Conservation (phyloP, 2,797 vertebrate species). For the Halcyon badia region DNA sequence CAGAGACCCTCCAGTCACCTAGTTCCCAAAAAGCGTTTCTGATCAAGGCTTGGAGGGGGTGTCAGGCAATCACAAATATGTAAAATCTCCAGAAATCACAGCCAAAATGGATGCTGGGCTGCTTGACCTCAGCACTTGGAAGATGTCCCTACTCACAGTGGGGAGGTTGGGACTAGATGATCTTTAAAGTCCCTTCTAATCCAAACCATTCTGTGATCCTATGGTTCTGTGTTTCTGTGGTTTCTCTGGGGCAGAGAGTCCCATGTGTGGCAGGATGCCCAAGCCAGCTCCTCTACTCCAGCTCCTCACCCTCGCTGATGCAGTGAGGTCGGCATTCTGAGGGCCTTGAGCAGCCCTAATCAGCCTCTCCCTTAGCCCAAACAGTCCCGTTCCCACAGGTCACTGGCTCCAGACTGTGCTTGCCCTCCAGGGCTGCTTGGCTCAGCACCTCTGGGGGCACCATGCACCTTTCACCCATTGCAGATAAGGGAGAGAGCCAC, state of each 20-base stretch:
- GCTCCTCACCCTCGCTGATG: not conserved
- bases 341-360: slow-evolving; percentile 30
- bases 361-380: slow-evolving; percentile 9
- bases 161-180: not conserved
- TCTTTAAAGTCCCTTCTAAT: not conserved
- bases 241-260: accelerated
- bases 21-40: not conserved
- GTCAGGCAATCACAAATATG: not conserved
- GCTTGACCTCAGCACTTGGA: not conserved
- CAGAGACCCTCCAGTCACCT: not conserved
- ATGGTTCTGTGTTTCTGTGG: not conserved
- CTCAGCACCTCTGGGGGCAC: accelerated
- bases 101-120: not conserved
- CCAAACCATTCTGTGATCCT: not conserved
- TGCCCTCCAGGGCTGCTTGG: not conserved
- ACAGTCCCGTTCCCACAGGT: not conserved
- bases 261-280: accelerated
- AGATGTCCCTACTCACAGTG: not conserved
- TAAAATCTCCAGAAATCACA: not conserved
- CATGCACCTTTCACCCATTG: not conserved
- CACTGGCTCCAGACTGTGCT: not conserved
- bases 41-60: not conserved
- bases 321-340: not conserved
- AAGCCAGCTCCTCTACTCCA: not conserved
- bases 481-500: not conserved